Evolutionary conservation across 2,888 invertebrate species (phyloP), one percentile per base, ranked within the genome.

Genomic region (Acrocera orbiculus): DNA sequence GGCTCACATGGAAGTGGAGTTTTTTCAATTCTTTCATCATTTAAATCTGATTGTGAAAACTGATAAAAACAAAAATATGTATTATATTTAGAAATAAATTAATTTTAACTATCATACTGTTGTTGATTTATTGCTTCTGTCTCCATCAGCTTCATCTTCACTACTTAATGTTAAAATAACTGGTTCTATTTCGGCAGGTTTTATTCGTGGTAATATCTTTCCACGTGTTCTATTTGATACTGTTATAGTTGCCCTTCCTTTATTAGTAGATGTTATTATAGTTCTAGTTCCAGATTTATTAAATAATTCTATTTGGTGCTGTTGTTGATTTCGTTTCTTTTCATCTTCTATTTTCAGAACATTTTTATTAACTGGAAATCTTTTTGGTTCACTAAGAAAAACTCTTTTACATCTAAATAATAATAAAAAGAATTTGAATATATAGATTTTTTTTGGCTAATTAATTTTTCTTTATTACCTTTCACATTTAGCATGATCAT

Each of bases 401-500:
- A 73, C 70, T 47, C 73, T 64, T 52, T 69, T 72, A 62, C 81
- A 81, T 44, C 71, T 66, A 16, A 13, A 9, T 10, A 24, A 7
- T 13, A 17, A 25, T 11, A 30, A 32, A 37, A 16, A 30, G n/a
- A 19, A 16, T 24, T 22, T 30, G 13, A 20, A 10, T 16, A 8
- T 16, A 16, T 16, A 13, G 4, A 16, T 14, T 27, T 16, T 10
- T 27, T 23, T 16, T 16, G 17, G 30, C n/a, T 9, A 25, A 16
- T 16, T 31, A 13, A 32, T 30, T 22, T n/a, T 11, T 17, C 5
- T 13, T 23, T 16, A 7, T 32, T 50, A 64, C 74, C 74, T 61
- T 57, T 77, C 72, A 60, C 89, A 89, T 40, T 70, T 71, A 45
- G 73, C 76, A 54, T 85, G 81, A 56, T 85, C 77, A 46, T 69